Evolutionary conservation across 1,140 invertebrate genomes (phyloP).

Genomic region (Zaprionus tsacasi): DNA sequence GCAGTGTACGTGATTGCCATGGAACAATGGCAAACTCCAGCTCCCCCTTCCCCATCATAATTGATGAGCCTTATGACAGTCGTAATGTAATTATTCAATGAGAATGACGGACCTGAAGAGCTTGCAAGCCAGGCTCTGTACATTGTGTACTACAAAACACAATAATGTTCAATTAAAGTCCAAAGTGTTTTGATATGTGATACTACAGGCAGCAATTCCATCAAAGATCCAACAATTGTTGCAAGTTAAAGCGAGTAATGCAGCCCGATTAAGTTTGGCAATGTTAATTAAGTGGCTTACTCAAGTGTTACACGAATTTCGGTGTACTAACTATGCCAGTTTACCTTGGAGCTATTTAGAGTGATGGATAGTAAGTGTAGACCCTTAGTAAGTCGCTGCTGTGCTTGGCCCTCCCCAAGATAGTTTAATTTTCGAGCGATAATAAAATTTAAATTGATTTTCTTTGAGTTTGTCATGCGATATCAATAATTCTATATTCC

Average conservation of each 20-base stretch:
- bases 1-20: slow-evolving; percentile 7
- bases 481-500: too few species aligned
- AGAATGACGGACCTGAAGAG: slow-evolving; percentile 14
- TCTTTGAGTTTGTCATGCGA: too few species aligned
- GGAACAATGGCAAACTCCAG: not conserved
- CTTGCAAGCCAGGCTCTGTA: not conserved
- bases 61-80: slow-evolving; percentile 29
- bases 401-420: not conserved
- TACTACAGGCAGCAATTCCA: not conserved
- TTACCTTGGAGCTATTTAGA: not conserved
- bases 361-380: not conserved
- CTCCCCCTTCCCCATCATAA: not conserved
- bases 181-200: slow-evolving; percentile 44
- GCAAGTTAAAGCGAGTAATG: slow-evolving; percentile 5
- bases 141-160: slow-evolving; percentile 25
- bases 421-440: too few species aligned
- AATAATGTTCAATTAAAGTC: slow-evolving; percentile 51
- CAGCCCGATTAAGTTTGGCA: not conserved
- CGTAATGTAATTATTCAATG: slow-evolving; percentile 29
- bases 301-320: slow-evolving; percentile 20
- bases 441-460: too few species aligned
- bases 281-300: slow-evolving; percentile 31
- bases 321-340: not conserved
- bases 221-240: not conserved
- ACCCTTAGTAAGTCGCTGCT: too few species aligned